These are phyloP conservation scores for Todus mexicanus DNA, from an alignment of 2,797 vertebrate species.

Conservation along the genomic window DNA sequence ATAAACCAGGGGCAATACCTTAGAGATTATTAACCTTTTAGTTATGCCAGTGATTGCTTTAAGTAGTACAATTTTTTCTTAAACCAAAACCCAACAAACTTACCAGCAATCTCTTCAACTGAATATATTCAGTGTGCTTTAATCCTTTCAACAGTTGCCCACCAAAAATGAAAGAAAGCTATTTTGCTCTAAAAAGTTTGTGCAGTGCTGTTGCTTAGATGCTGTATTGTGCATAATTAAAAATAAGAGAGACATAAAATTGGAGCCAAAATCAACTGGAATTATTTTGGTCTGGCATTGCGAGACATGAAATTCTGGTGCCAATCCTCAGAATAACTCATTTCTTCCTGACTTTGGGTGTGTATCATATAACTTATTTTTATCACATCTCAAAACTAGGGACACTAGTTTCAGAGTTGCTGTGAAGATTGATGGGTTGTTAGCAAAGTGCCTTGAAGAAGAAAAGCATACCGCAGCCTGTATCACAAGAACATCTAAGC, in stretches of 20 bases:
- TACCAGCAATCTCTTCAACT: not conserved
- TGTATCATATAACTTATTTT: not conserved
- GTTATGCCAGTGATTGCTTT: conserved; percentile 30
- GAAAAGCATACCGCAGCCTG: conserved; percentile 48
- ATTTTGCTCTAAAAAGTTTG: not conserved
- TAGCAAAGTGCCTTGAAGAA: conserved; percentile 33
- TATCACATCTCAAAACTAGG: conserved; percentile 7
- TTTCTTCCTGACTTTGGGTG: not conserved
- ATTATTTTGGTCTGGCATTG: not conserved
- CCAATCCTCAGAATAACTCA: not conserved
- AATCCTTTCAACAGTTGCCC: not conserved
- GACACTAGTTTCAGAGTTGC: not conserved
- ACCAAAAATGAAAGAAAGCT: not conserved
- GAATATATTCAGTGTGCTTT: not conserved
- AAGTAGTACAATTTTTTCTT: not conserved
- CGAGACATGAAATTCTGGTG: not conserved
- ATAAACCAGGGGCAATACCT: conserved; percentile 50
- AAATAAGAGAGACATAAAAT: not conserved
- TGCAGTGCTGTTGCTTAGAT: not conserved
- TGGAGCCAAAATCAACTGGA: not conserved
- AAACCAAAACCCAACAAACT: no score
- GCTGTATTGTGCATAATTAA: not conserved
- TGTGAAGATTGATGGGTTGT: conserved; percentile 43
- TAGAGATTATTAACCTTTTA: conserved; percentile 59
- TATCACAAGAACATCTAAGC: conserved; percentile 43